Base-by-base conservation (phyloP, 92 coral and sea anemone genomes). In the Ricordea florida region DNA sequence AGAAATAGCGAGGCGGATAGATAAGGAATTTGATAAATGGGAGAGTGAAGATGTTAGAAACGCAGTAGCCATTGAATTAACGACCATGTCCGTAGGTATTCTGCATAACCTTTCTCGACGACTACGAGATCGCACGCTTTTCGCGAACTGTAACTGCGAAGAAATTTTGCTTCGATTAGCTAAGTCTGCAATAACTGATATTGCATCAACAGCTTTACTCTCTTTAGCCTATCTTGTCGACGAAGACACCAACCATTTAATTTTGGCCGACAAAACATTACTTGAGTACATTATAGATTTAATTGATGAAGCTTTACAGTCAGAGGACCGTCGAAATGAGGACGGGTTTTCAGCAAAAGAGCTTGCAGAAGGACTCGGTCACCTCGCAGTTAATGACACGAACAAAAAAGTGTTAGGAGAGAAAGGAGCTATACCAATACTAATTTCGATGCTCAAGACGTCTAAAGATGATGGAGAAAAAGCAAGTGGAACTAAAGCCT, bases 341-440 rank as follows among this genome's bases (percentile, higher is more conserved):
- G 72, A 55, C 31, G 88, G 83, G 37, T 75, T 82, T 53, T 75
- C 88, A 2, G 61, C 88, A 66, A 74, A 66, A 32, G 88, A 83
- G 41, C 70, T 83, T 9, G 84, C 88, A 0, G 88, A 75, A 29
- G 88, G 88, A 1, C 74, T 83, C 33, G 49, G 63, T 27, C 65
- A 78, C 36, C 41, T 83, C 42, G 88, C 83, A 6, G 50, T 61
- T 20, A 75, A 57, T 17, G 88, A 83, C 27, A 15, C 70, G 30
- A 83, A 83, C 78, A 83, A 83, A 46, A 57, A 17, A 42, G 80
- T 45, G 23, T 58, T 84, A 25, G 90, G 82, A 1, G 48, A 68
- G 11, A 66, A 58, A 43, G 90, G 85, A 13, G 94, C 94, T 5
- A 69, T 89, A 48, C 31, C 66, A 22, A 57, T 82, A n/a, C 65